Conservation (phyloP, 1,140 invertebrate species). For the Atta texana region DNA sequence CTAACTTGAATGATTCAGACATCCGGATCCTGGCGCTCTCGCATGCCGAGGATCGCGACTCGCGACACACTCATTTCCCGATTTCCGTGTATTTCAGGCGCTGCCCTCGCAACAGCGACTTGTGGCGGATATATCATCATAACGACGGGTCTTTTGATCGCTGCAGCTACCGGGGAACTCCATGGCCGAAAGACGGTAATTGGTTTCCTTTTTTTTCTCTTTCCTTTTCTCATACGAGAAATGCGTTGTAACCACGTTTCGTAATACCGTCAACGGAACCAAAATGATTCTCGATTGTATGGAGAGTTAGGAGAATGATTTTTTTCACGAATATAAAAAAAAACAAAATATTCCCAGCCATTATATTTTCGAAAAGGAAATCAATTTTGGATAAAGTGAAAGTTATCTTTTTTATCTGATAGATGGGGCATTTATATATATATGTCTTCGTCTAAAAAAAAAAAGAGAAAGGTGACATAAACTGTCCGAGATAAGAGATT, state of each 20-base stretch:
- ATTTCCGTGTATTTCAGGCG: conserved; percentile 78
- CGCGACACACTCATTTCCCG: conserved; percentile 24
- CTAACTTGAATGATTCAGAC: conserved; percentile 65
- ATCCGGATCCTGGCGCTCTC: background rate
- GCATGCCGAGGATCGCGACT: background rate
- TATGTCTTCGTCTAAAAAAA: conserved; percentile 10
- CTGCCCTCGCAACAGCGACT: conserved; percentile 86
- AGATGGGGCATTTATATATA: background rate
- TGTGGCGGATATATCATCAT: conserved; percentile 90
- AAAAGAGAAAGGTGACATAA: conserved; percentile 11
- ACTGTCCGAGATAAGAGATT: background rate
- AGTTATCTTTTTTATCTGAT: background rate
- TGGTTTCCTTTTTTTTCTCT: conserved; percentile 48
- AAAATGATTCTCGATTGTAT: background rate
- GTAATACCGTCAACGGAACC: conserved; percentile 9
- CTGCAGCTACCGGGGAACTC: conserved; percentile 89
- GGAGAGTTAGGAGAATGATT: background rate
- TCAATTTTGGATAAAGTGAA: background rate
- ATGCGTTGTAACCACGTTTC: conserved; percentile 9
- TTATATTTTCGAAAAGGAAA: background rate
- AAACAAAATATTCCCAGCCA: background rate
- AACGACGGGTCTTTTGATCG: conserved; percentile 89
- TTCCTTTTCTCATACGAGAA: conserved; percentile 25
- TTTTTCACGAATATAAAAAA: background rate
- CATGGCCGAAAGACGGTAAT: conserved; percentile 88